These are phyloP conservation scores for Pampusana beccarii DNA, from an alignment of 2,113 vertebrate genomes.

Conservation along the genomic window DNA sequence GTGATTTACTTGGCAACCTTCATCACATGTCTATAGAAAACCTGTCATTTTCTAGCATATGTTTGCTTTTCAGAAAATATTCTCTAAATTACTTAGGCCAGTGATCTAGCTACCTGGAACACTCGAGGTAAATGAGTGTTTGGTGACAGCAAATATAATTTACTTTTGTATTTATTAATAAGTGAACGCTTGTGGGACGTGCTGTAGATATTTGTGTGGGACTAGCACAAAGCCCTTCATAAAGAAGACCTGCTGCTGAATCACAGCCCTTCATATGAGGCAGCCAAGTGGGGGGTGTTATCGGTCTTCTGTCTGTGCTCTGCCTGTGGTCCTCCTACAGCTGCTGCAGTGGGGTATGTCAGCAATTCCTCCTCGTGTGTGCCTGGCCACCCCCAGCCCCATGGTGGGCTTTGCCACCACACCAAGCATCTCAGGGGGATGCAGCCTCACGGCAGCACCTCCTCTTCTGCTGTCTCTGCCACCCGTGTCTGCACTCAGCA, in stretches of 20 bases:
- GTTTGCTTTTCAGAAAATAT: not conserved
- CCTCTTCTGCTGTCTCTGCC: not conserved
- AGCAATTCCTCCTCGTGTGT: not conserved
- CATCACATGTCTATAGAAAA: not conserved
- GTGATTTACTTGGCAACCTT: not conserved
- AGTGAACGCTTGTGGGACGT: not conserved
- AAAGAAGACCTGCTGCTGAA: not conserved
- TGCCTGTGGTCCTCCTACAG: not conserved
- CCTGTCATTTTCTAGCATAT: not conserved
- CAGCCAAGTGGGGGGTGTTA: fast-evolving
- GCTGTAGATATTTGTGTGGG: not conserved
- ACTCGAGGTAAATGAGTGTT: not conserved
- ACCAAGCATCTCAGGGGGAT: not conserved
- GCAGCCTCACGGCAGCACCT: not conserved
- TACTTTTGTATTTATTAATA: not conserved
- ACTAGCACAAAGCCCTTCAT: not conserved
- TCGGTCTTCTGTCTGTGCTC: not conserved
- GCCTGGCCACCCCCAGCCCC: not conserved
- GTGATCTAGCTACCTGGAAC: not conserved
- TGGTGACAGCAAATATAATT: not conserved
- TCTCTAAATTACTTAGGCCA: not conserved
- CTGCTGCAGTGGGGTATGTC: not conserved
- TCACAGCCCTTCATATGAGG: not conserved
- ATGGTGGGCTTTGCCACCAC: fast-evolving
- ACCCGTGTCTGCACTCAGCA: not conserved